Conservation (phyloP, 2,113 vertebrate genomes). For the Aphelocoma coerulescens region DNA sequence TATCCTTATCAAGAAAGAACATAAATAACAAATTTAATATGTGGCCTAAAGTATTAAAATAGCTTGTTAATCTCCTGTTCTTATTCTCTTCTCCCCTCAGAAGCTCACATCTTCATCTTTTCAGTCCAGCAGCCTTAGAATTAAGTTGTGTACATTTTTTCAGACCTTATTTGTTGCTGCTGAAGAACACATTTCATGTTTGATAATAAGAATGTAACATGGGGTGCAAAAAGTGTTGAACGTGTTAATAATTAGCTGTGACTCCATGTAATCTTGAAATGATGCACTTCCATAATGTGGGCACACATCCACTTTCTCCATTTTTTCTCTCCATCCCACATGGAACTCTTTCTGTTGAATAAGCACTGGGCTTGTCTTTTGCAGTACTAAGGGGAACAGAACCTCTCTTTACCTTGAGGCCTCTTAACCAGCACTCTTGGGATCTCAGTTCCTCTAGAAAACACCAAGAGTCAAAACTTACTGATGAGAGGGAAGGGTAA, state of each 20-base stretch:
- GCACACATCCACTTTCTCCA: background rate
- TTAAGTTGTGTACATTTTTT: background rate
- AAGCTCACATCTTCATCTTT: background rate
- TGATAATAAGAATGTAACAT: background rate
- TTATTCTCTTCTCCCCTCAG: background rate
- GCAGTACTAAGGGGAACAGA: background rate
- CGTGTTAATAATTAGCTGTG: background rate
- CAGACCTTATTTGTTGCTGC: background rate
- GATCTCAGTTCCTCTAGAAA: background rate
- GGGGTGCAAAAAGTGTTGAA: background rate
- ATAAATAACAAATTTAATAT: background rate
- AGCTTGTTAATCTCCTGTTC: background rate
- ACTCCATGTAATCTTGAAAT: background rate
- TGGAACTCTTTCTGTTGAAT: background rate
- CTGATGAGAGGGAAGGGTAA: background rate
- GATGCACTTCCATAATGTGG: background rate
- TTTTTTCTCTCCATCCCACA: background rate
- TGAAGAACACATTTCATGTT: background rate
- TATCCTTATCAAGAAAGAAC: background rate
- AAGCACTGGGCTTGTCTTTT: background rate
- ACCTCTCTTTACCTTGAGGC: background rate
- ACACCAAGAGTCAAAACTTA: background rate
- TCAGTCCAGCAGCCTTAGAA: background rate
- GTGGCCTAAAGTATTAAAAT: background rate
- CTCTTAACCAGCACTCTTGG: background rate